Base-by-base conservation (phyloP, 2,888 invertebrate genomes). In the Drosophila cracens region DNA sequence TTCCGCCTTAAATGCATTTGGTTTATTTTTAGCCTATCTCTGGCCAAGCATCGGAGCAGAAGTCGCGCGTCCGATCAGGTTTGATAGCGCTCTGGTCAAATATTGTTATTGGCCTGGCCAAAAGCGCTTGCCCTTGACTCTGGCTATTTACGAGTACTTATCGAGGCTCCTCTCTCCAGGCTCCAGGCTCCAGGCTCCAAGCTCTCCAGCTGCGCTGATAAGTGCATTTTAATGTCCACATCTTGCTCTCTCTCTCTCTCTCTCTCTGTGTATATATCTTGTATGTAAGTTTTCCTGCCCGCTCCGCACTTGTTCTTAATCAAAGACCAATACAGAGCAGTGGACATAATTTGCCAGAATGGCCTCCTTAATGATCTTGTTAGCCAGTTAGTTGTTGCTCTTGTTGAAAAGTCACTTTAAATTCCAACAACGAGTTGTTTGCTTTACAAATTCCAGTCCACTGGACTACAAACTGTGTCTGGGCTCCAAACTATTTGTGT, bases 181-280 rank as follows among this genome's bases (percentile, higher is more conserved):
- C 53, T 49, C n/a, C 29, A 29, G 27, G 29, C 16, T 16, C 16
- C 21, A 34, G 6, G n/a, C 43, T 25, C 10, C 36, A 54, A 59
- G 61, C 58, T 46, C 25, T 10, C 54, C 48, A 10, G 52, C 29
- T 34, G 40, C 16, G 13, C 54, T 74, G 81, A 81, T 88, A 89
- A 90, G 90, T 90, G 88, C 82, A 78, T 89, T 89, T 90, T 83
- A 89, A 87, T 89, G 90, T 89, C 70, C 67, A 51, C 29, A 53
- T 16, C 13, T 2, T 13, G 25, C 11, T 31, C 38, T 31, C 40
- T 25, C 16, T 36, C 40, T 29, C 16, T 31, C 38, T 38, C 48
- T 38, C 13, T 18, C 33, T 18, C 34, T 25, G 8, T 25, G 7
- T 16, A 16, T 16, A 8, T 16, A 16, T 27, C 25, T 46, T 25